phyloP scores from a whole-genome alignment of 2,888 invertebrate species.

The Deroplatys truncata region DNA sequence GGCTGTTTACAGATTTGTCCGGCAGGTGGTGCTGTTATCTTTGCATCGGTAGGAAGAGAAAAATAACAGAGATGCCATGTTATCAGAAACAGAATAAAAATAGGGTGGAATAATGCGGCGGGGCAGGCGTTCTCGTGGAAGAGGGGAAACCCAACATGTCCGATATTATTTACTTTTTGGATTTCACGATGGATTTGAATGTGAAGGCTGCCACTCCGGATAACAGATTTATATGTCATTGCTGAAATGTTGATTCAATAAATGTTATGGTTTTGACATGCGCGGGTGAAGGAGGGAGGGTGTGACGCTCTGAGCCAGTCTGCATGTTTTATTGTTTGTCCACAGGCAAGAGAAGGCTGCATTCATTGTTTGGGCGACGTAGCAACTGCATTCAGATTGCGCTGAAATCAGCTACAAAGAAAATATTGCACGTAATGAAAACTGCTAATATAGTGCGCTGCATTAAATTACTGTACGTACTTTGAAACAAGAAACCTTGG shows the following conservation, averaged over 20 bases:
- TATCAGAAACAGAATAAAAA: background rate
- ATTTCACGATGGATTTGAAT: constrained; percentile 4
- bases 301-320: no score
- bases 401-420: no score
- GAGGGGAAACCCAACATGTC: background rate
- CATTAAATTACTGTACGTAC: no score
- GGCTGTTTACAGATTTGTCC: constrained; percentile 5
- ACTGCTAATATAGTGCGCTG: no score
- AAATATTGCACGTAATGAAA: no score
- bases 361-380: no score
- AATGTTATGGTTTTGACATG: constrained; percentile 11
- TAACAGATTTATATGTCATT: constrained; percentile 12
- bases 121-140: background rate
- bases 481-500: no score
- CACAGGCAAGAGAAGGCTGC: no score
- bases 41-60: constrained; percentile 10
- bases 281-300: background rate
- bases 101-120: background rate
- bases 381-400: no score
- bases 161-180: constrained; percentile 13
- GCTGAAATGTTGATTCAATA: constrained; percentile 9
- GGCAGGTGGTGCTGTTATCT: background rate
- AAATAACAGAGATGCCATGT: background rate
- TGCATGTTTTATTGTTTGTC: no score
- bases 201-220: background rate